Percentiles rank a stretch among this genome's conserved stretches.
These are phyloP conservation scores for Apodemia mormo DNA, from an alignment of 2,888 invertebrate genomes.

Conservation along the genomic window DNA sequence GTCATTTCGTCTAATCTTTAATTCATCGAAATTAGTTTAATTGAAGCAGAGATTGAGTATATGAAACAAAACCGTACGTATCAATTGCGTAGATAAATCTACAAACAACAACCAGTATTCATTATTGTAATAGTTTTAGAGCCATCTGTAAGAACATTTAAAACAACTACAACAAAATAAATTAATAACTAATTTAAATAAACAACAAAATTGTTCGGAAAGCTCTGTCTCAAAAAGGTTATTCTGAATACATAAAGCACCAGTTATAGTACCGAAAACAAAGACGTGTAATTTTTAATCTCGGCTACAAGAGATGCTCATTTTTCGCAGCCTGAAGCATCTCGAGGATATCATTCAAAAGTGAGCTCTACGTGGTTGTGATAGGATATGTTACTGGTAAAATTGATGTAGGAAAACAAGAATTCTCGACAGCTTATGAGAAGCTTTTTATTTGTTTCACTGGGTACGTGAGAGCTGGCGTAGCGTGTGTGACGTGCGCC, in stretches of 20 bases:
- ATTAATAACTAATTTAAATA: constrained; percentile 2
- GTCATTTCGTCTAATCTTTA: too few species aligned
- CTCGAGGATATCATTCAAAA: constrained; percentile 43
- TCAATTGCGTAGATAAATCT: too few species aligned
- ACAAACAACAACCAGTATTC: too few species aligned
- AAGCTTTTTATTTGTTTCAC: constrained; percentile 26
- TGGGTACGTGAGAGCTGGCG: constrained; percentile 19
- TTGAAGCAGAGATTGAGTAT: too few species aligned
- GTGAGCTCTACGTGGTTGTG: constrained; percentile 40
- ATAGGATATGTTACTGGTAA: constrained; percentile 36
- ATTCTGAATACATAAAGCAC: constrained; percentile 12
- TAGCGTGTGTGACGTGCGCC: background rate
- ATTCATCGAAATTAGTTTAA: too few species aligned
- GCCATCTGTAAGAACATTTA: too few species aligned
- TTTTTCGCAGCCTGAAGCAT: constrained; percentile 61
- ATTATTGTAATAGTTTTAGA: too few species aligned
- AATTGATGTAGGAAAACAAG: constrained; percentile 1
- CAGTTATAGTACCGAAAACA: constrained; percentile 44
- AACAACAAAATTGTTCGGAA: background rate
- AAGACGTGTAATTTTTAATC: constrained; percentile 75
- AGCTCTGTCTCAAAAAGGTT: background rate
- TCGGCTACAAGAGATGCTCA: constrained; percentile 70
- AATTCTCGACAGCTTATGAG: constrained; percentile 25
- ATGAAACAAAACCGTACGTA: too few species aligned
- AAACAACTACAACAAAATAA: background rate